phyloP scores from a whole-genome alignment of 1,140 invertebrate species.

The Apocrypta bakeri region DNA sequence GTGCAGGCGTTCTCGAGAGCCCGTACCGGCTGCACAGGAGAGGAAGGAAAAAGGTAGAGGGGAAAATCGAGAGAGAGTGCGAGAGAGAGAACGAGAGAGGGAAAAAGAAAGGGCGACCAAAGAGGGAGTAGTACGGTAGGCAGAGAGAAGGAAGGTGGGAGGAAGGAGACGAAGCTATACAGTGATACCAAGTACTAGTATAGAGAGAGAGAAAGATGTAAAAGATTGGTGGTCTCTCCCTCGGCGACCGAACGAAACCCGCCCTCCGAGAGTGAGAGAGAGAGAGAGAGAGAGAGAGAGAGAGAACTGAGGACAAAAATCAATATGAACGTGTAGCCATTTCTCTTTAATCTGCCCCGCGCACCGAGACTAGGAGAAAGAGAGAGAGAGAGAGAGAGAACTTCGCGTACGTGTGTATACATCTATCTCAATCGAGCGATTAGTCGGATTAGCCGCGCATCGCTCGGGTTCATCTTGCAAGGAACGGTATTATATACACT shows the following conservation, averaged over 20 bases:
- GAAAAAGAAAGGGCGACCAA: conserved; percentile 40
- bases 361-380: conserved; percentile 42
- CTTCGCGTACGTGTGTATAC: neutral
- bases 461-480: no score
- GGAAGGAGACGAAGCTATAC: conserved; percentile 32
- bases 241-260: conserved; percentile 52
- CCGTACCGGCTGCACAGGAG: neutral
- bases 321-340: conserved; percentile 76
- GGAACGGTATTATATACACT: no score
- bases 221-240: conserved; percentile 70
- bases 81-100: conserved; percentile 42
- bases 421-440: neutral
- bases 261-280: conserved; percentile 46
- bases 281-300: conserved; percentile 57
- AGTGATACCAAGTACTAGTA: conserved; percentile 14
- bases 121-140: conserved; percentile 42
- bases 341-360: conserved; percentile 74
- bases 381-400: neutral
- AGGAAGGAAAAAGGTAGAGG: conserved; percentile 44
- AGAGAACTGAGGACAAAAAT: conserved; percentile 73
- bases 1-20: neutral
- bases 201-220: conserved; percentile 64
- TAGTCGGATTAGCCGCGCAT: no score
- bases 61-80: conserved; percentile 56
- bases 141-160: conserved; percentile 30